Evolutionary conservation across 2,113 vertebrate species (phyloP).

Genomic region (Falco punctatus): DNA sequence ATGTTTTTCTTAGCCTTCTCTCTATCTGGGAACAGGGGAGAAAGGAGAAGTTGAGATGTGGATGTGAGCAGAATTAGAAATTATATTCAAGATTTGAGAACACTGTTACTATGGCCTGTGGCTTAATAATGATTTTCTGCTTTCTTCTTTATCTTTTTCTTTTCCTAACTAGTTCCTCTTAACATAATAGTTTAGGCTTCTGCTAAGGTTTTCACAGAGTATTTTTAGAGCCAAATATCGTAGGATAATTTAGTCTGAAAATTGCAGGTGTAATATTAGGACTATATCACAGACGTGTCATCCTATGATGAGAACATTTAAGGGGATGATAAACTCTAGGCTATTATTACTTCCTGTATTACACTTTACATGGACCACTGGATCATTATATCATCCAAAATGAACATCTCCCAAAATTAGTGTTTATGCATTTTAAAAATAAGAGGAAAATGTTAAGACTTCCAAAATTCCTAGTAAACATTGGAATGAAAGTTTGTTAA

Average conservation of each 20-base stretch:
- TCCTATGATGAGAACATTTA: not conserved
- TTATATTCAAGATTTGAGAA: not conserved
- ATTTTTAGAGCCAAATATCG: not conserved
- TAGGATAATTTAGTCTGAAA: not conserved
- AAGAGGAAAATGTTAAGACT: not conserved
- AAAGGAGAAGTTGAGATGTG: not conserved
- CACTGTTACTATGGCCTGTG: not conserved
- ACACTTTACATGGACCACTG: not conserved
- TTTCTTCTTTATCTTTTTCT: not conserved
- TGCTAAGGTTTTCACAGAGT: not conserved
- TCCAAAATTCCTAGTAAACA: not conserved
- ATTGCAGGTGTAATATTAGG: not conserved
- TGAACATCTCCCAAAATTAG: not conserved
- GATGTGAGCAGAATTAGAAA: not conserved
- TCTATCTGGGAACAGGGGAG: not conserved
- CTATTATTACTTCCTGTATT: not conserved
- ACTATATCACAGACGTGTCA: not conserved
- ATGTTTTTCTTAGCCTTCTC: not conserved
- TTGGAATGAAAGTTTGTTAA: not conserved
- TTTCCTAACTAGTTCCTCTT: not conserved
- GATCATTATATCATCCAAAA: not conserved
- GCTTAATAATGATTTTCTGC: not conserved
- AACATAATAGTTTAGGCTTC: not conserved
- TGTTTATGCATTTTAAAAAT: not conserved
- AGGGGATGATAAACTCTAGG: not conserved